A percentile compares a stretch with the other conserved stretches of the same genome.
Evolutionary conservation across 1,140 invertebrate species (phyloP).

Genomic region (Dreissena polymorpha): DNA sequence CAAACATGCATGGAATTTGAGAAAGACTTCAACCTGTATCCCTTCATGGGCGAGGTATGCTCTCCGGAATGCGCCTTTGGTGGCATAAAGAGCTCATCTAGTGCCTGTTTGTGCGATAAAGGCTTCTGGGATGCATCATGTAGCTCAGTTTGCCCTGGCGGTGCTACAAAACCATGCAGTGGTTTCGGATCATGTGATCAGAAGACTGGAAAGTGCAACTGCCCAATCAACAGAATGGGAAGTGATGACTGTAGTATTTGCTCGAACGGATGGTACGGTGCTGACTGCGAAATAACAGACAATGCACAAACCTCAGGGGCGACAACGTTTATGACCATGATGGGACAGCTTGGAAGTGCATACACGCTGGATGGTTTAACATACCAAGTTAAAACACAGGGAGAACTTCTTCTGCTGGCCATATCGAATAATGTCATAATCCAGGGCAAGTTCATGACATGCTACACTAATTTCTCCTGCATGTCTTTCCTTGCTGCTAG

Average conservation of each 20-base stretch:
- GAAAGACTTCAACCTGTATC: slow-evolving; percentile 47
- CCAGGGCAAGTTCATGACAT: slow-evolving; percentile 63
- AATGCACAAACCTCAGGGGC: background rate
- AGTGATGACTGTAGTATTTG: slow-evolving; percentile 57
- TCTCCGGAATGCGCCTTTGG: slow-evolving; percentile 39
- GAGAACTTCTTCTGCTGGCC: slow-evolving; percentile 56
- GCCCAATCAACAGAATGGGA: slow-evolving; percentile 57
- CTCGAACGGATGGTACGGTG: slow-evolving; percentile 60
- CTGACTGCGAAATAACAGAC: slow-evolving; percentile 56
- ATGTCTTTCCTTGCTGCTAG: slow-evolving; percentile 56
- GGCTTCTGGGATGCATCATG: slow-evolving; percentile 64
- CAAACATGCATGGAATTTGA: slow-evolving; percentile 57
- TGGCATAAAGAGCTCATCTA: background rate
- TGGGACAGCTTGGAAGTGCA: slow-evolving; percentile 51
- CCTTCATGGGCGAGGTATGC: slow-evolving; percentile 33
- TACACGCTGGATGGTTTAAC: slow-evolving; percentile 57
- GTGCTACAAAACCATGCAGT: slow-evolving; percentile 57
- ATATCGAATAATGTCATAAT: slow-evolving; percentile 57
- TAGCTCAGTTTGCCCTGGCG: slow-evolving; percentile 59
- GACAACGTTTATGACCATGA: slow-evolving; percentile 1
- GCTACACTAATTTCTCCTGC: slow-evolving; percentile 61
- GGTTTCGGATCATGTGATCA: slow-evolving; percentile 62
- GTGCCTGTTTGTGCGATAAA: slow-evolving; percentile 44
- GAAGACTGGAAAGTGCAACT: slow-evolving; percentile 57
- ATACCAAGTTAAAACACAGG: slow-evolving; percentile 52